Base-by-base conservation (phyloP, 92 coral and sea anemone genomes). In the Desmophyllum pertusum region DNA sequence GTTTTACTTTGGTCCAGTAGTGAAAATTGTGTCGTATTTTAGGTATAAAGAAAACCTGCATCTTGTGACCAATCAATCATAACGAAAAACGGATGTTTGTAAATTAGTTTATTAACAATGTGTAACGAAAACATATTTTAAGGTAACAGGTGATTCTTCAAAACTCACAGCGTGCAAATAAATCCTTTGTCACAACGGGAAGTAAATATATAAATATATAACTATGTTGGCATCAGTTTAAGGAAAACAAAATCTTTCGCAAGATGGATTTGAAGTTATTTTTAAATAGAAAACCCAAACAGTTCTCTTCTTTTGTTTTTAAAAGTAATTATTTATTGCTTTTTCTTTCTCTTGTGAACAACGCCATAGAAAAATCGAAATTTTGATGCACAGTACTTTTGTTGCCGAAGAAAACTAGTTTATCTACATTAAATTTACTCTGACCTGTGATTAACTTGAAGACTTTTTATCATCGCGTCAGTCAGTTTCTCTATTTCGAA, bases 91-190 rank as follows among this genome's bases (percentile, higher is more conserved):
- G 3, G 35, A 41, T 17, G 41, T 73, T 30, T 15, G 61, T 30
- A 31, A 73, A 31, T 73, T 27, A 17, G 62, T 33, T 27, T 42
- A n/a, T n/a, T n/a, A 21, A 52, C 17, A 75, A 75, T 17, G n/a
- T 19, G 21, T 5, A 77, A 77, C 69, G 68, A 36, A 77, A 77
- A 41, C 62, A 21, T 42, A 19, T 19, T 11, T 38, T 33, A 35
- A 17, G 18, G 23, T 77, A n/a, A 40, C 81, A 77, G 81, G 70
- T 77, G 81, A 42, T 57, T 61, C 27, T 57, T 25, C 36, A 39
- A 61, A 77, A 67, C 37, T 27, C 53, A 14, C 81, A 59, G 81
- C 70, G 21, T 41, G 81, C 13, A 57, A 10, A 25, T 10, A 61
- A 33, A 25, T 77, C 40, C 39, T 25, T 39, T n/a, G 23, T n/a